Evolutionary conservation across 2,797 vertebrate genomes (phyloP).

Genomic region (Neolamprologus multifasciatus): DNA sequence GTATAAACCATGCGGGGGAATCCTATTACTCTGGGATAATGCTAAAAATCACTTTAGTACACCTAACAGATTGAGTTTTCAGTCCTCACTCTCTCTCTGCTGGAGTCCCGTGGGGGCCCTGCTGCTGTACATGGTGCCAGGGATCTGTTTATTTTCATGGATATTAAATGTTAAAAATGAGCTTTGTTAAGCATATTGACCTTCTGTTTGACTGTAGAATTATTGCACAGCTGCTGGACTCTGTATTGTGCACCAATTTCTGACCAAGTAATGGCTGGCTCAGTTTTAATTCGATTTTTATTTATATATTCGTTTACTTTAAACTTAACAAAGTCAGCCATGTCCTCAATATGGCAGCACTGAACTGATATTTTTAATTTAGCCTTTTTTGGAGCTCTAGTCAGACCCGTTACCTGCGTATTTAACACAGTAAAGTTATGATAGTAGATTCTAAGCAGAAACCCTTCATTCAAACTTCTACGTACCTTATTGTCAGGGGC

Average conservation of each 20-base stretch:
- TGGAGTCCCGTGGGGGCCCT: background rate
- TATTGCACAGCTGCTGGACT: background rate
- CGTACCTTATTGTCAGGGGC: background rate
- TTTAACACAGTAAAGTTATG: background rate
- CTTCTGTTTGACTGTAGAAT: background rate
- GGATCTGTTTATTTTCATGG: background rate
- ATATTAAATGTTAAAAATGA: background rate
- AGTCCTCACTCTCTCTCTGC: background rate
- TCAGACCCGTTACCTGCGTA: background rate
- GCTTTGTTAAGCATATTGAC: background rate
- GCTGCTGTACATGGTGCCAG: background rate
- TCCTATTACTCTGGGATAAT: background rate
- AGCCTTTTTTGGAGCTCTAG: accelerated
- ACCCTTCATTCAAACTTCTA: background rate
- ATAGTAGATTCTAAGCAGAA: background rate
- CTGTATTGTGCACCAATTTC: background rate
- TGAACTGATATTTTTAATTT: background rate
- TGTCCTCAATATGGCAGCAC: background rate
- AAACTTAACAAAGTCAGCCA: background rate
- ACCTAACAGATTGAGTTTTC: conserved; percentile 1
- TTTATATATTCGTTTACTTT: background rate
- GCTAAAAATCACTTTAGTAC: background rate
- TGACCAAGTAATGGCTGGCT: background rate
- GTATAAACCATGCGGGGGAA: conserved; percentile 10
- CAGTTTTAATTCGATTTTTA: background rate